phyloP scores from a whole-genome alignment of 2,888 invertebrate genomes.

The Apotomis capreana region DNA sequence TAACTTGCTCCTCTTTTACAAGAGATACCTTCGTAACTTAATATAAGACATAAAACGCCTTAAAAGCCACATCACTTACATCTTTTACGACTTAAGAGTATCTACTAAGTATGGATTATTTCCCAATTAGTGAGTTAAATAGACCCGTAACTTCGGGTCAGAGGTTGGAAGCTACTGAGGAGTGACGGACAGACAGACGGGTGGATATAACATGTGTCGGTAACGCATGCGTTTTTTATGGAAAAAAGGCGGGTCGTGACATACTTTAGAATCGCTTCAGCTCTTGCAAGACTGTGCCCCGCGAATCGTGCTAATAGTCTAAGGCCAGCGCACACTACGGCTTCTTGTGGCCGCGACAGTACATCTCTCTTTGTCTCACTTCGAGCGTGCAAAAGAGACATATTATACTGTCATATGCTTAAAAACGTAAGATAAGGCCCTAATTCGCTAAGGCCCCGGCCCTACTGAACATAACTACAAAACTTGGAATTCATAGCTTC shows the following conservation, averaged over 20 bases:
- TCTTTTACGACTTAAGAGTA: background rate
- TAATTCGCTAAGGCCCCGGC: too few species aligned
- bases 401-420: too few species aligned
- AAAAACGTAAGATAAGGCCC: too few species aligned
- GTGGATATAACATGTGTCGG: conserved; percentile 6
- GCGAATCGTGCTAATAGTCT: too few species aligned
- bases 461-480: too few species aligned
- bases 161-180: conserved; percentile 20
- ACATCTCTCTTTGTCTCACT: too few species aligned
- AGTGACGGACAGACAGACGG: conserved; percentile 26
- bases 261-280: conserved; percentile 7
- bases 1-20: conserved; percentile 8
- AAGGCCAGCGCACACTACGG: too few species aligned
- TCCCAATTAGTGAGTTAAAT: conserved; percentile 23
- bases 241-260: background rate
- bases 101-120: background rate
- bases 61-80: background rate
- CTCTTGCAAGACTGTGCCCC: background rate
- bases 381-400: too few species aligned
- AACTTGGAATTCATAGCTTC: too few species aligned
- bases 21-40: too few species aligned
- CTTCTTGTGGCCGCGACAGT: too few species aligned
- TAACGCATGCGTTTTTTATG: conserved; percentile 17
- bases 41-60: background rate
- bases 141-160: conserved; percentile 17